These are phyloP conservation scores for Allacma fusca DNA, from an alignment of 2,888 invertebrate species.

Conservation along the genomic window DNA sequence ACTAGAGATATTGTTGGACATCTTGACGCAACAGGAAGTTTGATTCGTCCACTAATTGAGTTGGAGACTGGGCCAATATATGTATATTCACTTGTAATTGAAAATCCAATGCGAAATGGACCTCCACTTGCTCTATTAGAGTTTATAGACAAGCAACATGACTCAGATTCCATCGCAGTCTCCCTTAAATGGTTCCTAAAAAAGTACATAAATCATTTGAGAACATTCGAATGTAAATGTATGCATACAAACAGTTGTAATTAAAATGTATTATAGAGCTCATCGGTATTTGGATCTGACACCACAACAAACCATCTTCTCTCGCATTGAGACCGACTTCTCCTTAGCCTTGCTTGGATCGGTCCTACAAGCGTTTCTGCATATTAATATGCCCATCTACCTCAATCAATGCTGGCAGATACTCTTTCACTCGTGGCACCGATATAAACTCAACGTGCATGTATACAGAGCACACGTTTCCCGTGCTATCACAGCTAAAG, in stretches of 20 bases:
- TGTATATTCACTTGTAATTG: neutral
- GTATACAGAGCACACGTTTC: neutral
- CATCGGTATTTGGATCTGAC: neutral
- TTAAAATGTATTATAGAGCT: neutral
- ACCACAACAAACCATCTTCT: neutral
- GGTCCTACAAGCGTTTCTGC: neutral
- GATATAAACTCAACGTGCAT: neutral
- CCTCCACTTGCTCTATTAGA: neutral
- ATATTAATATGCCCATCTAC: neutral
- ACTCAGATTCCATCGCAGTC: neutral
- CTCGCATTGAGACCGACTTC: conserved; percentile 13
- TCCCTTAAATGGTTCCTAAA: neutral
- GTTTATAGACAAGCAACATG: too few relatives aligned
- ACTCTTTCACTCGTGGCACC: neutral
- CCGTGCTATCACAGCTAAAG: neutral
- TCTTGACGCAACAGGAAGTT: conserved; percentile 4
- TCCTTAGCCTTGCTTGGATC: neutral
- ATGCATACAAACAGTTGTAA: too few relatives aligned
- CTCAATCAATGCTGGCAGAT: neutral
- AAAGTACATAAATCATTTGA: neutral
- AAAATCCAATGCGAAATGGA: neutral
- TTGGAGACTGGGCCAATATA: neutral
- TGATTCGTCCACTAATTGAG: neutral
- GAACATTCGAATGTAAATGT: too few relatives aligned
- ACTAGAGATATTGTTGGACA: neutral